Evolutionary conservation across 92 coral and sea anemone species (phyloP), one percentile per base, ranked within the genome.

Genomic region (Phymanthus crucifer): DNA sequence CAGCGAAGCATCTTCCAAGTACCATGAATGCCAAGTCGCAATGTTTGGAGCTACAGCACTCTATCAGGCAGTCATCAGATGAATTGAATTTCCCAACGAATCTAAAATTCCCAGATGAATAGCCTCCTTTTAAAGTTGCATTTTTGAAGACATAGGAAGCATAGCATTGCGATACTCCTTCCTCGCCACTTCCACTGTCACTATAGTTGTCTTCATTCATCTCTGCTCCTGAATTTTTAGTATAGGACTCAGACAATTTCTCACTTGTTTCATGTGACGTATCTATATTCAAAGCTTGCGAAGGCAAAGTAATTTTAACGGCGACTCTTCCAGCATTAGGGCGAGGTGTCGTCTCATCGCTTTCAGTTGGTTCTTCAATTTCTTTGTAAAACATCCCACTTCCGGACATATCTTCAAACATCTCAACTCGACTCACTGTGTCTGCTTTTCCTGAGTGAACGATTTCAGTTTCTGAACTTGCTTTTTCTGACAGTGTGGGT

Each of bases 1-100:
- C 93, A 21, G 74, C 43, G 67, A 95, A 95, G 66, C 98, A 95
- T 66, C 88, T 90, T 78, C 87, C 85, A 40, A 75, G 78, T 46
- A 95, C 88, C 90, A 92, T 45, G 66, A 95, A 92, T 12, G 93
- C 94, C 70, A 92, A 47, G 72, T 90, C 91, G 78, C 98, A 95
- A 29, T 54, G 83, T 12, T 38, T 36, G 3, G 74, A 74, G 57
- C 57, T 50, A 46, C 98, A 95, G 69, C 98, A 95, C 26, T 74
- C 83, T 19, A 73, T 27, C 34, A 84, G 91, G 80, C 98, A 95
- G 9, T 90, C 93, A 19, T 79, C 84, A 18, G 89, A 61, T 4
- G 86, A 76, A 2, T 78, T 68, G 45, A 85, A 87, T n/a, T 48
- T 86, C 3, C 98, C 98, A 8, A 70, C 83, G 32, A 83, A 90